phyloP scores from a whole-genome alignment of 2,888 invertebrate genomes.

The Exephanes ischioxanthus region DNA sequence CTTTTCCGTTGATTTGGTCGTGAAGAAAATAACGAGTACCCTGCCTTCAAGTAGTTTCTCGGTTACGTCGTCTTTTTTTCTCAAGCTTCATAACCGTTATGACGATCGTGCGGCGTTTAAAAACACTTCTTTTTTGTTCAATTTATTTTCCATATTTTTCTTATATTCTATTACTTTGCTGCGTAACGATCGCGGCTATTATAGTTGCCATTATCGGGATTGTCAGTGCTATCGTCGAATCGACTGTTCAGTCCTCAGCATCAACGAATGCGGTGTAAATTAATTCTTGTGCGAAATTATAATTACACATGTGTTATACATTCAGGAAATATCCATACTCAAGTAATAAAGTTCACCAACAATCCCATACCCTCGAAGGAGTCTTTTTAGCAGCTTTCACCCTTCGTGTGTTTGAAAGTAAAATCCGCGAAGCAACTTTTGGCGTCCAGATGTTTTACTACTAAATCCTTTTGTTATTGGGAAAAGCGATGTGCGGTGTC shows the following conservation, averaged over 20 bases:
- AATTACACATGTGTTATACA: no score
- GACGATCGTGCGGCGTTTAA: not conserved
- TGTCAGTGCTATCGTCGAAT: not conserved
- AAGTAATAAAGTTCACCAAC: no score
- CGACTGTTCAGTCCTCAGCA: not conserved
- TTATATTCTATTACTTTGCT: not conserved
- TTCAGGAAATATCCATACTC: no score
- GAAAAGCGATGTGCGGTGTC: no score
- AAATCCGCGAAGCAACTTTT: no score
- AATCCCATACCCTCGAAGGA: no score
- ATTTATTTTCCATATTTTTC: not conserved
- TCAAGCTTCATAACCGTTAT: slow-evolving; percentile 20
- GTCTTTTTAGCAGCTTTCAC: no score
- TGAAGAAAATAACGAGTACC: slow-evolving; percentile 62
- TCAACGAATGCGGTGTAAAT: no score
- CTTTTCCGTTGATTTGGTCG: slow-evolving; percentile 62
- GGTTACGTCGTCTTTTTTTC: slow-evolving; percentile 12
- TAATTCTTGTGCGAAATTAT: no score
- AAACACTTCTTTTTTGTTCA: slow-evolving; percentile 29
- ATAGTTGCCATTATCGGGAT: slow-evolving; percentile 6
- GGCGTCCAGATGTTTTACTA: no score
- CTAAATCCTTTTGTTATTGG: no score
- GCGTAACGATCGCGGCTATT: slow-evolving; percentile 10
- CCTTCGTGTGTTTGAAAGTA: no score
- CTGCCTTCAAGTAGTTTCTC: slow-evolving; percentile 9